Base-by-base conservation (phyloP, 2,888 invertebrate genomes). In the Eupithecia subumbrata region DNA sequence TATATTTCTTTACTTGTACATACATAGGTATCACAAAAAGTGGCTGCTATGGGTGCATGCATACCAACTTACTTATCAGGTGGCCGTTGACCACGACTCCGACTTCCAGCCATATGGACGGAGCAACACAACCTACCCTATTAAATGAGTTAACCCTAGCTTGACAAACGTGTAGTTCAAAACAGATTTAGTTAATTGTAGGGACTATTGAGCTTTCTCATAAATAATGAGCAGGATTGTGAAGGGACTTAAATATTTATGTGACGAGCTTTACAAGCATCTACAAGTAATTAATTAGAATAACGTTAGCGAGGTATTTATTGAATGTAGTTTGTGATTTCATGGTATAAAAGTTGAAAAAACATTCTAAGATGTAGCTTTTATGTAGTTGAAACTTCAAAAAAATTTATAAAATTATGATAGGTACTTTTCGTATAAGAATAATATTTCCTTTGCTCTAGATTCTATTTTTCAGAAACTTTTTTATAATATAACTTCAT, bases 141-240 rank as follows among this genome's bases (percentile, higher is more conserved):
- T 34, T 71, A 43, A 73, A 73, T 73, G 60, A 74, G 70, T 75
- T 77, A 68, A 52, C 68, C 63, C 64, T 73, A 48, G 70, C 67
- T 67, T 73, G 52, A 30, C 18, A 76, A 73, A 37, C 48, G 52
- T 52, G 69, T 68, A 69, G 63, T 75, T 60, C n/a, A 30, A 69
- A 69, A 72, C 72, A 66, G 40, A 66, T 72, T 64, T 43, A 68
- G 60, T 52, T 63, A 56, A 72, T 75, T 60, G 25, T 25, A 25
- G 5, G 66, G 64, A 60, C 60, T 25, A 60, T 22, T 60, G 60
- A 60, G 60, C 60, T 60, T 14, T 60, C 60, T 60, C 22, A 60
- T 60, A 60, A 60, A 60, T 60, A 60, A 60, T 60, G 60, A 25
- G 60, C 22, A 60, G 25, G 60, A 60, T 70, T 22, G 34, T 56